These are phyloP conservation scores for Agrypnus murinus DNA, from an alignment of 2,888 invertebrate genomes.

Conservation along the genomic window DNA sequence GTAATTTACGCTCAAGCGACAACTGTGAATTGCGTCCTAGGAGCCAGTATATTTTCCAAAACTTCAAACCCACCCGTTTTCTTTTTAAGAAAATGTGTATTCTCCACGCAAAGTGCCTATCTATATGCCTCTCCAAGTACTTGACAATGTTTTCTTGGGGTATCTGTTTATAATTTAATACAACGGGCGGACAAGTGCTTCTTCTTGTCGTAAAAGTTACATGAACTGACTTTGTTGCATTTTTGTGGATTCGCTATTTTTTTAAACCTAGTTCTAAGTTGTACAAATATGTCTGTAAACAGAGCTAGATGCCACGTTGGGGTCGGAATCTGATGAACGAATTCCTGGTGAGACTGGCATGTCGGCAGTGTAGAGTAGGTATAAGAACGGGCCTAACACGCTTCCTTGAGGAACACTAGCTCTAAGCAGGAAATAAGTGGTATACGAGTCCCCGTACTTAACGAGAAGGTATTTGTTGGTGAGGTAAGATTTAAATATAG, in stretches of 20 bases:
- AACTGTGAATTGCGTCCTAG: slow-evolving; percentile 17
- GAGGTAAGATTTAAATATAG: slow-evolving; percentile 45
- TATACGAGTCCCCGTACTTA: slow-evolving; percentile 4
- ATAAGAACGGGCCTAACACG: slow-evolving; percentile 51
- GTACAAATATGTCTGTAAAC: slow-evolving; percentile 15
- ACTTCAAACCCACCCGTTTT: slow-evolving; percentile 3
- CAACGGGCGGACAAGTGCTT: not conserved
- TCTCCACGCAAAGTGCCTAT: slow-evolving; percentile 11
- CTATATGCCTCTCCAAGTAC: slow-evolving; percentile 15
- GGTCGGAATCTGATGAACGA: slow-evolving; percentile 3
- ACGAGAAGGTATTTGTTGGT: slow-evolving; percentile 17
- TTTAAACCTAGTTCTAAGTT: slow-evolving; percentile 14
- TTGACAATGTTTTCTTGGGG: not conserved
- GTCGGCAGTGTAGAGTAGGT: slow-evolving; percentile 50
- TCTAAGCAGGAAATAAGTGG: slow-evolving; percentile 28
- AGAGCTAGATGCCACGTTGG: not conserved
- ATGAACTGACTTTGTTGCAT: slow-evolving; percentile 12
- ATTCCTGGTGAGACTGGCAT: slow-evolving; percentile 40
- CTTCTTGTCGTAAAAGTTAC: slow-evolving; percentile 19
- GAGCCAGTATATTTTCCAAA: slow-evolving; percentile 4
- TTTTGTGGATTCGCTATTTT: slow-evolving; percentile 5
- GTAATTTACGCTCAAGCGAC: slow-evolving; percentile 17
- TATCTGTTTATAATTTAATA: slow-evolving; percentile 10
- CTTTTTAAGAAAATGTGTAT: slow-evolving; percentile 18
- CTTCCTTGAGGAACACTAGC: slow-evolving; percentile 53